Evolutionary conservation across 2,888 invertebrate genomes (phyloP), one percentile per base, ranked within the genome.

Genomic region (Dicranocentrus wangi): DNA sequence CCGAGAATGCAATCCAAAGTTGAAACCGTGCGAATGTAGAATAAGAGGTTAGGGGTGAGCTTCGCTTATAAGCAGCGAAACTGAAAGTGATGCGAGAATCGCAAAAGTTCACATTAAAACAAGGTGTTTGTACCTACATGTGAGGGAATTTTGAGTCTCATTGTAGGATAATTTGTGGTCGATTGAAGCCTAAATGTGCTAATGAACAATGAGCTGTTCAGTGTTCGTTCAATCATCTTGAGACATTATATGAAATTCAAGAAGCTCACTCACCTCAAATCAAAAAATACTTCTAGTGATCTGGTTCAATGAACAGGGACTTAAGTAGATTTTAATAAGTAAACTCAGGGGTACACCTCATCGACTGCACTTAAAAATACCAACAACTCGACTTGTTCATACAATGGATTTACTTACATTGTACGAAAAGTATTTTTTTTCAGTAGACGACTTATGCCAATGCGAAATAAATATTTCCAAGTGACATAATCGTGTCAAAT

Each of bases 1-100:
- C 28, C 69, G n/a, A 65, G 53, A 69, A 68, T 28, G 25, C 61
- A 21, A n/a, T 28, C 39, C 27, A 13, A 7, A 53, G 32, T 69
- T 65, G 53, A 70, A 66, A 61, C 61, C 72, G 79, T 80, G 79
- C 53, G 79, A 80, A 80, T 65, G 8, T 73, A 28, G 72, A 80
- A 55, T 53, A 75, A 27, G 2, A 47, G 55, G 19, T 19, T 21
- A 17, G 28, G n/a, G 28, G 27, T 28, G 25, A 58, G n/a, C 5
- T 43, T 60, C 2, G 42, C 43, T 60, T 60, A 10, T 5, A 15
- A 21, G 23, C 23, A 65, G n/a, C 39, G 19, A 23, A 43, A 43
- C 23, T 43, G 43, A 43, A 65, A 43, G 65, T 65, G 39, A 55
- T 7, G 5, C 15, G 15, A 55, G 21, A 55, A 55, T 23, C 21